These are phyloP conservation scores for Tretioscincus oriximinensis DNA, from an alignment of 2,113 vertebrate species.

Conservation along the genomic window DNA sequence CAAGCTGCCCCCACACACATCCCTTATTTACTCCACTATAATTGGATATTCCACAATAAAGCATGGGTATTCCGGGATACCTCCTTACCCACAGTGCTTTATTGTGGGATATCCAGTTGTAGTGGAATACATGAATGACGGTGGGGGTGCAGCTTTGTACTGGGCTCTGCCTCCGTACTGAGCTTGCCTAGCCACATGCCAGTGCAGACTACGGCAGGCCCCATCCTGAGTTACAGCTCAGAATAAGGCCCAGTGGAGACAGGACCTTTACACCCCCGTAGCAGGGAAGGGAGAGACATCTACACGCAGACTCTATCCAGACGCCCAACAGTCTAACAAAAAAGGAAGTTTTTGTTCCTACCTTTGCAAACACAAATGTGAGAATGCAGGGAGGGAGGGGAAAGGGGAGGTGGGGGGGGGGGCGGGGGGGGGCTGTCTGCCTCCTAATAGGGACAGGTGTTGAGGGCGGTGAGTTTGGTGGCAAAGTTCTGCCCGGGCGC, in stretches of 20 bases:
- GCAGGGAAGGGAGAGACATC: not conserved
- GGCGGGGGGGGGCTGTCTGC: constrained; percentile 25
- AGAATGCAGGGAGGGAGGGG: constrained; percentile 40
- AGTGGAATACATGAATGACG: too few species aligned
- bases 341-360: constrained; percentile 73
- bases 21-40: too few species aligned
- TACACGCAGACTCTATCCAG: constrained; percentile 12
- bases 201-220: too few species aligned
- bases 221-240: too few species aligned
- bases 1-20: not conserved
- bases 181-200: too few species aligned
- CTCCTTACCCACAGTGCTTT: too few species aligned
- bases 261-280: not conserved
- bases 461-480: constrained; percentile 86
- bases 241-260: too few species aligned
- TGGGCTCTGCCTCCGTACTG: too few species aligned
- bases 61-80: too few species aligned
- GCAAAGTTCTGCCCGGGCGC: constrained; percentile 80
- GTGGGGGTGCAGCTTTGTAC: too few species aligned
- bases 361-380: constrained; percentile 71
- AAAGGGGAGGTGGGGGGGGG: constrained; percentile 26
- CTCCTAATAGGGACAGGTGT: constrained; percentile 88
- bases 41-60: too few species aligned
- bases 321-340: constrained; percentile 53
- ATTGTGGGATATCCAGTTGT: too few species aligned